These are phyloP conservation scores for Macropodus opercularis DNA, from an alignment of 2,797 vertebrate genomes.

Conservation along the genomic window DNA sequence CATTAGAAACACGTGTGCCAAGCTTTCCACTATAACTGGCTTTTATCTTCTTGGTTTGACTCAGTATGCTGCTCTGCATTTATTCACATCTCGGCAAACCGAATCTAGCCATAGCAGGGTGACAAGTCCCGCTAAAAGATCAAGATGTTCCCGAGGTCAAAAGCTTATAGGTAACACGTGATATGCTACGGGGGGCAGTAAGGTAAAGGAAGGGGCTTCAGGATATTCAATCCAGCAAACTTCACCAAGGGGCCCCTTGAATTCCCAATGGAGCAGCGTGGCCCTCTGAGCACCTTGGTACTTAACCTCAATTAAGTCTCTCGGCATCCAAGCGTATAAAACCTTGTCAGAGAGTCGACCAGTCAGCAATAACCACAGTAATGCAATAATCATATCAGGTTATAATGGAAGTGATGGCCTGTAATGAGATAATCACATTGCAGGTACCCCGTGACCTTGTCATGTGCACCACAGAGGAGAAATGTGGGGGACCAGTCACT, in stretches of 20 bases:
- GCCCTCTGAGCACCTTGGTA: slow-evolving; percentile 42
- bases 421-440: slow-evolving; percentile 54
- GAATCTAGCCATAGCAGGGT: too few relatives aligned
- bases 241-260: slow-evolving; percentile 32
- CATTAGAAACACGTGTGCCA: background rate
- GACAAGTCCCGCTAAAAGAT: too few relatives aligned
- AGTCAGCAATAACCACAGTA: slow-evolving; percentile 37
- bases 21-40: background rate
- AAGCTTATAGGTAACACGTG: too few relatives aligned
- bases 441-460: slow-evolving; percentile 23
- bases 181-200: too few relatives aligned
- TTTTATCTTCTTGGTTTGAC: background rate
- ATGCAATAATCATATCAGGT: slow-evolving; percentile 40
- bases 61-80: background rate
- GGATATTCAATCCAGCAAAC: too few relatives aligned
- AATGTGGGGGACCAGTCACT: slow-evolving; percentile 16
- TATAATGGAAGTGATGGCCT: slow-evolving; percentile 43
- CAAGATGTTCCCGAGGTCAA: too few relatives aligned
- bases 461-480: slow-evolving; percentile 23
- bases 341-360: slow-evolving; percentile 14
- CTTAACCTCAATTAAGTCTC: slow-evolving; percentile 64
- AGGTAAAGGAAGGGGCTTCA: too few relatives aligned
- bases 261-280: slow-evolving; percentile 35
- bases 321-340: slow-evolving; percentile 29
- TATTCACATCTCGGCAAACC: background rate